phyloP scores from a whole-genome alignment of 2,888 invertebrate species.

The Pseudococcus longispinus region DNA sequence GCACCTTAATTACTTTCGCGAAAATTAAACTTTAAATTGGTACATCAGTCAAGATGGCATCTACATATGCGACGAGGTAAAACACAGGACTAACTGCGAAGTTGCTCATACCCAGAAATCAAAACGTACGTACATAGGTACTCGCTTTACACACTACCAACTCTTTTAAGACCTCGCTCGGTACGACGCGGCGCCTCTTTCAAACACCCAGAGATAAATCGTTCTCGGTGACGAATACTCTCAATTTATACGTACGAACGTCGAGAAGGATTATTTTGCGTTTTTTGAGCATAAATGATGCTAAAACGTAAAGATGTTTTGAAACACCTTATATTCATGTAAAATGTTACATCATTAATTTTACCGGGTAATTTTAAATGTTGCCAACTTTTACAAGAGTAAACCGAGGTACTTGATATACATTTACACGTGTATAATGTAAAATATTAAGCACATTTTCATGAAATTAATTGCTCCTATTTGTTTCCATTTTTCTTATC shows the following conservation, averaged over 20 bases:
- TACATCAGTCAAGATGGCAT: background rate
- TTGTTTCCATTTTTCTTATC: constrained; percentile 37
- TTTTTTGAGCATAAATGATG: constrained; percentile 29
- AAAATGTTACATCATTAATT: constrained; percentile 44
- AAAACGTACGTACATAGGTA: background rate
- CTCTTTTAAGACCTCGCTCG: background rate
- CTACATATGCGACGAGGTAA: background rate
- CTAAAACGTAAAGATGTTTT: background rate
- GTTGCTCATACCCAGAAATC: background rate
- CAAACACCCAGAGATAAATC: background rate
- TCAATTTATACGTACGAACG: constrained; percentile 31
- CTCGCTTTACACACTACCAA: background rate
- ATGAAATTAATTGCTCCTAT: constrained; percentile 16
- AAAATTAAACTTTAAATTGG: background rate
- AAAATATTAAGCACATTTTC: constrained; percentile 12
- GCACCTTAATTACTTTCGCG: background rate
- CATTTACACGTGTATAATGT: constrained; percentile 41
- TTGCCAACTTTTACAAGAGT: constrained; percentile 23
- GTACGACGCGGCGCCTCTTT: too few relatives aligned
- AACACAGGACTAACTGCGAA: background rate
- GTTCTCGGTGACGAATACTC: constrained; percentile 21
- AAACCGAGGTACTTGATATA: constrained; percentile 32
- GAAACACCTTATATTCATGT: constrained; percentile 9
- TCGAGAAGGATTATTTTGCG: background rate
- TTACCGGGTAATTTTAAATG: constrained; percentile 26